phyloP scores from a whole-genome alignment of 2,113 vertebrate species.

The Ellobius talpinus region DNA sequence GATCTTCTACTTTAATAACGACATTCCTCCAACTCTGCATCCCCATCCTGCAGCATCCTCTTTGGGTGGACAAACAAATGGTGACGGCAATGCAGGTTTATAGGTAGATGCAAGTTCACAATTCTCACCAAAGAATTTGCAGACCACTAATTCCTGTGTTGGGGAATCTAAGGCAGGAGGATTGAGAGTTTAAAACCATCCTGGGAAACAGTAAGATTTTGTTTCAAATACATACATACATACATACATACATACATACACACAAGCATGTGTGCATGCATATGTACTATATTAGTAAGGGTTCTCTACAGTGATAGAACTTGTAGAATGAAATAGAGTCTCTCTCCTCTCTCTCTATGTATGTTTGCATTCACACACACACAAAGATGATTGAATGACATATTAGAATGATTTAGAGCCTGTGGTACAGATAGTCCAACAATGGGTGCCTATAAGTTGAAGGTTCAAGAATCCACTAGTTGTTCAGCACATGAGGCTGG shows the following conservation, averaged over 20 bases:
- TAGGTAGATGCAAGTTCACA: not conserved
- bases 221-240: not conserved
- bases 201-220: not conserved
- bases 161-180: not conserved
- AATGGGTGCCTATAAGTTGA: not conserved
- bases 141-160: not conserved
- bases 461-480: not conserved
- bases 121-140: not conserved
- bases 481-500: not conserved
- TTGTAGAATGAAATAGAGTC: not conserved
- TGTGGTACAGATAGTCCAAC: not conserved
- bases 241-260: not conserved
- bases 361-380: not conserved
- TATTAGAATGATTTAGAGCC: not conserved
- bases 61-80: not conserved
- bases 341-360: not conserved
- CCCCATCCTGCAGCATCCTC: not conserved
- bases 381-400: too few species aligned
- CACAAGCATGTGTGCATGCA: too few species aligned
- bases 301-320: not conserved
- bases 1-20: not conserved
- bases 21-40: too few species aligned
- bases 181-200: not conserved
- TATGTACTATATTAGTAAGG: not conserved
- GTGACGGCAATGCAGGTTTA: accelerated